Evolutionary conservation across 1,140 invertebrate species (phyloP).

Genomic region (Rhizoglyphus robini): DNA sequence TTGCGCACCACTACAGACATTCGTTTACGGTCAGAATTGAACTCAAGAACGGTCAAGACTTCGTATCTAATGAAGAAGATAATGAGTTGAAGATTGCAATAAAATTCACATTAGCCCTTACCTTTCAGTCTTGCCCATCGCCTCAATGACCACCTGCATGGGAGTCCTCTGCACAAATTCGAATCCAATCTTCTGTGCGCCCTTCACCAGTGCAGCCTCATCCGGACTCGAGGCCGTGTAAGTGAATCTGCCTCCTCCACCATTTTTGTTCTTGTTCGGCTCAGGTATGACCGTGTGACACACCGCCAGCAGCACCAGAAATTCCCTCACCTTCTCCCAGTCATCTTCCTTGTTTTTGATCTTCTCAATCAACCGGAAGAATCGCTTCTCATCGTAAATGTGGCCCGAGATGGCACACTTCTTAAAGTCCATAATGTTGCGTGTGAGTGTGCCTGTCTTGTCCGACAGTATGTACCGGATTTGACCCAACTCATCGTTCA

Average conservation of each 20-base stretch:
- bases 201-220: constrained; percentile 82
- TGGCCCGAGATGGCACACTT: constrained; percentile 65
- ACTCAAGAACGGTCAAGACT: constrained; percentile 93
- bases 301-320: constrained; percentile 76
- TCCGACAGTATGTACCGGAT: constrained; percentile 86
- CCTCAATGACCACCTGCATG: constrained; percentile 55
- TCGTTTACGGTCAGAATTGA: constrained; percentile 78
- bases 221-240: constrained; percentile 96
- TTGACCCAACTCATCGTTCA: constrained; percentile 91
- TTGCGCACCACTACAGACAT: constrained; percentile 82
- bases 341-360: constrained; percentile 2
- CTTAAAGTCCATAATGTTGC: constrained; percentile 96
- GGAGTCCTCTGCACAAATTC: constrained; percentile 79
- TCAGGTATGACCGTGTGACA: constrained; percentile 99
- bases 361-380: constrained; percentile 2
- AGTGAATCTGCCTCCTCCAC: constrained; percentile 41
- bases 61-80: constrained; percentile 39
- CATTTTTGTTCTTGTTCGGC: constrained; percentile 10
- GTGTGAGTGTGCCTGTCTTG: constrained; percentile 92
- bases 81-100: not conserved
- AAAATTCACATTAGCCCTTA: too few relatives aligned
- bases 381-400: constrained; percentile 41
- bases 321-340: constrained; percentile 31
- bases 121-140: constrained; percentile 44
- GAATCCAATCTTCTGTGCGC: constrained; percentile 72